phyloP scores from a whole-genome alignment of 2,888 invertebrate genomes.

The Folsomia candida region DNA sequence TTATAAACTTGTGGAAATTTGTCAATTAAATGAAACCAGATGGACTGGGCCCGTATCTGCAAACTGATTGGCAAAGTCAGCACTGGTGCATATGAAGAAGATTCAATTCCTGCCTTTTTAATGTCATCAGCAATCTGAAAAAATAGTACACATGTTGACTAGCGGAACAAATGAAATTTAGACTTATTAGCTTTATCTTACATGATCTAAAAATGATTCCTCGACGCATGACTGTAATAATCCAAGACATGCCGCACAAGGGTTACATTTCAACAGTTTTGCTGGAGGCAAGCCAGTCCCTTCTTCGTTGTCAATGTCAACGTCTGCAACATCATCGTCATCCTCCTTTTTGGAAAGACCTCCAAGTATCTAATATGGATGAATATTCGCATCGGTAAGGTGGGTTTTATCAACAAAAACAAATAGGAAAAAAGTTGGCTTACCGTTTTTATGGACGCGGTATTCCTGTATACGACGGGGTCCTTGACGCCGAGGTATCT shows the following conservation, averaged over 20 bases:
- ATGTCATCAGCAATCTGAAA: slow-evolving; percentile 52
- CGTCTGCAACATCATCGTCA: not conserved
- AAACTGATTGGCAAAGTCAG: slow-evolving; percentile 69
- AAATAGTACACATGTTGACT: not conserved
- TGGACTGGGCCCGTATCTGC: slow-evolving; percentile 65
- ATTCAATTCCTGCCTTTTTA: slow-evolving; percentile 61
- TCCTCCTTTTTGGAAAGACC: not conserved
- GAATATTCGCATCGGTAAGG: no score
- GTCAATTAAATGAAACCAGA: slow-evolving; percentile 60
- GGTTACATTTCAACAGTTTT: slow-evolving; percentile 58
- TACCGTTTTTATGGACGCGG: slow-evolving; percentile 50
- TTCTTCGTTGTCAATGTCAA: slow-evolving; percentile 1
- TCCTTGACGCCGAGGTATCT: slow-evolving; percentile 65
- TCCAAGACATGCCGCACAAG: slow-evolving; percentile 71
- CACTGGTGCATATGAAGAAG: slow-evolving; percentile 65
- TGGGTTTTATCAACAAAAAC: no score
- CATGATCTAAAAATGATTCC: slow-evolving; percentile 58
- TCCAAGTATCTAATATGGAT: not conserved
- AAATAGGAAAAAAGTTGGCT: not conserved
- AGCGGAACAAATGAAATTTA: no score
- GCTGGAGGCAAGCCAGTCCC: slow-evolving; percentile 49
- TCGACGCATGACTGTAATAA: slow-evolving; percentile 64
- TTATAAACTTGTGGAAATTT: slow-evolving; percentile 59
- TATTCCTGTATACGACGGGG: slow-evolving; percentile 60
- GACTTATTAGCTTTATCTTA: no score